Conservation (phyloP, 2,113 vertebrate genomes). For the Charadrius vociferus region DNA sequence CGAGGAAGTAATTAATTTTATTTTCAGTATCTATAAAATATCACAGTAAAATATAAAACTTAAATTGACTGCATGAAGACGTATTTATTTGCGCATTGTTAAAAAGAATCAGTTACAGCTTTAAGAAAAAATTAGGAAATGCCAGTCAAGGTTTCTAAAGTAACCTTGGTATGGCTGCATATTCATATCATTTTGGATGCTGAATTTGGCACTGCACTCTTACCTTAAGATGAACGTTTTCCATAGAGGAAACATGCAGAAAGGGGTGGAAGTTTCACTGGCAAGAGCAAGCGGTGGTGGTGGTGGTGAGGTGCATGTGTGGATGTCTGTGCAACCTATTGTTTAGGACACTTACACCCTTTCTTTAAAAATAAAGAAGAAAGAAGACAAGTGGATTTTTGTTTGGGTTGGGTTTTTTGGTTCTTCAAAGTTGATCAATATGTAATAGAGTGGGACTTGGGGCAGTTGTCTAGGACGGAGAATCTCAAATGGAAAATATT, state of each 20-base stretch:
- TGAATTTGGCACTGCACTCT: background rate
- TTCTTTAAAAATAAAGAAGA: background rate
- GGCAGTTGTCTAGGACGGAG: background rate
- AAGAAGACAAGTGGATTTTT: background rate
- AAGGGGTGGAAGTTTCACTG: background rate
- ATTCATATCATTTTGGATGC: background rate
- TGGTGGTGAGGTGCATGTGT: no score
- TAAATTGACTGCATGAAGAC: conserved; percentile 13
- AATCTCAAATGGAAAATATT: background rate
- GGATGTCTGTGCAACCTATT: background rate
- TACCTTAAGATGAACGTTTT: background rate
- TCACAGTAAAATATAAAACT: background rate
- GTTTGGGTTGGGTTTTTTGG: background rate
- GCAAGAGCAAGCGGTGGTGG: background rate
- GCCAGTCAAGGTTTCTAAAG: background rate
- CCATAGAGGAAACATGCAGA: background rate
- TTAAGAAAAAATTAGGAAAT: background rate
- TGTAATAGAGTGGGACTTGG: background rate
- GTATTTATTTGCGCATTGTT: background rate
- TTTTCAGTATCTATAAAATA: conserved; percentile 30
- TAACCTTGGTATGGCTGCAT: background rate
- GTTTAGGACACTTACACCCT: background rate
- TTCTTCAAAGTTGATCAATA: background rate
- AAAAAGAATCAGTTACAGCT: background rate
- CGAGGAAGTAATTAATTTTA: conserved; percentile 88